Evolutionary conservation across 2,113 vertebrate genomes (phyloP).

Genomic region (Alectura lathami): DNA sequence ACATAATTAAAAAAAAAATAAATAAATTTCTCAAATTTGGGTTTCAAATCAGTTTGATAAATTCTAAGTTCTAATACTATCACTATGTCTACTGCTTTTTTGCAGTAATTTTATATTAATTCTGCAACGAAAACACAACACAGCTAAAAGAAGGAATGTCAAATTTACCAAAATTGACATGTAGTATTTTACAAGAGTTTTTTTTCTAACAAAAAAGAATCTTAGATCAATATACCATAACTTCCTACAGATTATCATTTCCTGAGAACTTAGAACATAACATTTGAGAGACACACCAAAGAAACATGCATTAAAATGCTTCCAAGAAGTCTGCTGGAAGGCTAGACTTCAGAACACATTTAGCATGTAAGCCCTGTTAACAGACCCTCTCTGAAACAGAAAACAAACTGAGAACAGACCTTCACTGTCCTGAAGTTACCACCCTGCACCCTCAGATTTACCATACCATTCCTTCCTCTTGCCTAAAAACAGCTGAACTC

Average conservation of each 20-base stretch:
- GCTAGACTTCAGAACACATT: not conserved
- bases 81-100: not conserved
- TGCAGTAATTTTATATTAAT: not conserved
- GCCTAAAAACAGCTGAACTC: not conserved
- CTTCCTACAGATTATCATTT: not conserved
- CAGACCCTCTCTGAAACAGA: not conserved
- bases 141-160: not conserved
- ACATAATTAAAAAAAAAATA: not conserved
- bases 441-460: not conserved
- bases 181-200: not conserved
- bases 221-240: not conserved
- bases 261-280: not conserved
- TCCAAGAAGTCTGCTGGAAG: not conserved
- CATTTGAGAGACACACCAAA: not conserved
- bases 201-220: not conserved
- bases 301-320: not conserved
- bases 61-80: not conserved
- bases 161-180: not conserved
- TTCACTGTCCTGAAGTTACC: not conserved
- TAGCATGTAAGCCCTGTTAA: not conserved
- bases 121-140: not conserved
- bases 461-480: not conserved
- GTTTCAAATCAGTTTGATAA: not conserved
- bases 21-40: not conserved
- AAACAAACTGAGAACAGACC: not conserved